A percentile compares a stretch with the other conserved stretches of the same genome.
These are phyloP conservation scores for Hippocampus comes DNA, from an alignment of 2,113 vertebrate genomes.

Conservation along the genomic window DNA sequence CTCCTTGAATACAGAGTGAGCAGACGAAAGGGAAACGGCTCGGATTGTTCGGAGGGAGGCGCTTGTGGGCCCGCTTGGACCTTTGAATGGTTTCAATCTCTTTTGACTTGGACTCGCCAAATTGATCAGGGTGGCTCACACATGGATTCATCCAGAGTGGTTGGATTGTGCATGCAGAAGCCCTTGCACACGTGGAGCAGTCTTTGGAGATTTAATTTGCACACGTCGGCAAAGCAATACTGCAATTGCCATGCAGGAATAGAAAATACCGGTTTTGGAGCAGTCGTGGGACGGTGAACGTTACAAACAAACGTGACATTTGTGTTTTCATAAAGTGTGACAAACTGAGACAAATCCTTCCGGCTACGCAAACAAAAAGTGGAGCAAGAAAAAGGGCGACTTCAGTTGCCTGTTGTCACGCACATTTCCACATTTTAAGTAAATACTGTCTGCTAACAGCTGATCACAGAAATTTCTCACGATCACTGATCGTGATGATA, in stretches of 20 bases:
- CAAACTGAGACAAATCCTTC: too few relatives aligned
- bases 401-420: too few relatives aligned
- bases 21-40: slow-evolving; percentile 55
- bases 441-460: too few relatives aligned
- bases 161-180: slow-evolving; percentile 2
- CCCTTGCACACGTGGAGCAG: not conserved
- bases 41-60: slow-evolving; percentile 50
- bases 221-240: slow-evolving; percentile 18
- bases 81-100: slow-evolving; percentile 18
- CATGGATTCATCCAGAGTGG: slow-evolving; percentile 5
- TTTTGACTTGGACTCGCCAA: slow-evolving; percentile 12
- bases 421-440: too few relatives aligned
- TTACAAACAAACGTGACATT: too few relatives aligned
- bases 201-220: slow-evolving; percentile 38
- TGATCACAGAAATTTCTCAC: too few relatives aligned
- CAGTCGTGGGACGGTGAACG: too few relatives aligned
- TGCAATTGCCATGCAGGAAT: slow-evolving; percentile 32
- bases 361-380: too few relatives aligned
- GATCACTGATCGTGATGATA: too few relatives aligned
- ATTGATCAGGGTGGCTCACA: slow-evolving; percentile 17
- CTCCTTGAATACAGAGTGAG: slow-evolving; percentile 59
- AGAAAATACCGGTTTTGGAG: slow-evolving; percentile 4
- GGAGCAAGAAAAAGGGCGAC: too few relatives aligned
- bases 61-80: slow-evolving; percentile 5
- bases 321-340: too few relatives aligned